Base-by-base conservation (phyloP, 1,140 invertebrate species). In the Drosophila parabipectinata region DNA sequence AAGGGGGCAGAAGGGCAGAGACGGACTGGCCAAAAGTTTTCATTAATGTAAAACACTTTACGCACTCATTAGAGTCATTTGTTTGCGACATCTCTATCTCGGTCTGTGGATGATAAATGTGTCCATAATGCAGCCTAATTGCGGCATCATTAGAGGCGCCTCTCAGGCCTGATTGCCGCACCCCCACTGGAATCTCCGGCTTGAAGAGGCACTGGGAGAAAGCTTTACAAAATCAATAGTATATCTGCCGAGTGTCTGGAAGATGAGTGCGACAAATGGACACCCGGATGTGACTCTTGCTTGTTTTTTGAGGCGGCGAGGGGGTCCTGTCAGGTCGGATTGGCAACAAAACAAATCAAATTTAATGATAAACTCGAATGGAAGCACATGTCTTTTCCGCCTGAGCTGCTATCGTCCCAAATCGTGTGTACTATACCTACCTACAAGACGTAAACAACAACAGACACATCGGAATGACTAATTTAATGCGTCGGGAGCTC, bases 321-420 rank as follows among this genome's bases (percentile, higher is more conserved):
- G 26, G 26, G 26, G 26, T 28, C 26, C 56, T 72, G 67, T 72
- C 68, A 72, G 51, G 44, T 72, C 39, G 69, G 32, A 61, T 72
- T 72, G 67, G 48, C 69, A 81, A 81, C 72, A 78, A 78, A 82
- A 83, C 82, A 88, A 85, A 85, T 85, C 82, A 87, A 88, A 87
- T 88, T 76, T 87, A 87, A 87, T 88, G 83, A 87, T 87, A 82
- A 83, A 81, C 83, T 83, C 76, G 60, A 72, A 69, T 79, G 56
- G 62, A 69, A 63, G 75, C 80, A 69, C 78, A 88, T 87, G 82
- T 88, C 78, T 76, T 76, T 87, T 82, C 66, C 78, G 78, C 69
- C 48, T 61, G 81, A 68, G 51, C 77, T 83, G 72, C 58, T 63
- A 57, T 44, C 21, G 0, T 24, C 12, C 18, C 12, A 14, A 67